Base-by-base conservation (phyloP, 2,888 invertebrate species). In the Cryptocephalus primarius region DNA sequence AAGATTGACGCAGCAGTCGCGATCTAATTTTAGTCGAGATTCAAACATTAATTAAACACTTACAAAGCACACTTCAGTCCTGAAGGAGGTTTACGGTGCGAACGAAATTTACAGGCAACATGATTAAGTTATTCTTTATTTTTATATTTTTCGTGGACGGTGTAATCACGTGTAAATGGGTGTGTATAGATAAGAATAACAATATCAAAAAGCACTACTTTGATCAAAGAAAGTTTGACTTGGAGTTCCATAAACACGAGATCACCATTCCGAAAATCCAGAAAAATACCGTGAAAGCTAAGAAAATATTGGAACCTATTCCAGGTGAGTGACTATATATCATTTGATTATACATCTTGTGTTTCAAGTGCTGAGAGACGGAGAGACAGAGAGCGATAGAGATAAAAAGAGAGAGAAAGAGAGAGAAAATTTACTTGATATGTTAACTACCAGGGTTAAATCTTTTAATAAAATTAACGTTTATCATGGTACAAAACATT, bases 131-230 rank as follows among this genome's bases (percentile, higher is more conserved):
- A 22, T 22, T 22, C 22, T 22, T 22, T 22, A 22, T 22, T 22
- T 22, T 22, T 22, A 6, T 22, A 22, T 22, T 22, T 22, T 22
- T 22, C 22, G 22, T 22, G 22, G 22, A 22, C 22, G 22, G 22
- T 6, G 22, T 22, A 6, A 22, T 22, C 22, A 22, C 6, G 22
- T 51, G 51, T 42, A 48, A 42, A 33, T 51, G 51, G 51, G 51
- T 51, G 39, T 51, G 51, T 33, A 40, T 51, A 3, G 48, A 51
- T 13, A 46, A 51, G 12, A 51, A 51, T 11, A 48, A 51, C 32
- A 44, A 46, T 8, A 51, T 51, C 12, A 47, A 46, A 22, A 51
- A 46, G 41, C 45, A 48, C 14, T 51, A 48, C 34, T 42, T 51
- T 22, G 46, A 47, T 11, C 31, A 44, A 22, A 31, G 32, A 10